Conservation (phyloP, 2,797 vertebrate species). For the Mallotus villosus region DNA sequence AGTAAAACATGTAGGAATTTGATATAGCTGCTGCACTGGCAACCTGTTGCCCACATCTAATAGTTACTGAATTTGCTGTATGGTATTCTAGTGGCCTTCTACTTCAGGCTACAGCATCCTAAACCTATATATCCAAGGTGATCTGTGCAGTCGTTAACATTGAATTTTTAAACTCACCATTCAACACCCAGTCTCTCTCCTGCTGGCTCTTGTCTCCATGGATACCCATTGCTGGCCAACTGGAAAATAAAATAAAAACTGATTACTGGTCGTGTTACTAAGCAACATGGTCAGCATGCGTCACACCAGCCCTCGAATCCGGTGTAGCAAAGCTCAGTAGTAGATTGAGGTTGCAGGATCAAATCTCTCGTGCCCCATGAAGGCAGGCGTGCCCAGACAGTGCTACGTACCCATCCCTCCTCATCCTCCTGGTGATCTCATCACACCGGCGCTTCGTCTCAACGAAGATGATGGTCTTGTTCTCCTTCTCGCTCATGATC, state of each 20-base stretch:
- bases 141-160: too few species aligned
- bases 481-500: conserved; percentile 99
- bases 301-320: neutral
- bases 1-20: neutral
- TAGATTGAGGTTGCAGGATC: too few species aligned
- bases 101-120: too few species aligned
- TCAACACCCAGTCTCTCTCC: conserved; percentile 97
- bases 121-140: too few species aligned
- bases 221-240: conserved; percentile 98
- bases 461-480: conserved; percentile 99
- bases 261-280: too few species aligned
- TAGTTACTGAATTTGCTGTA: too few species aligned
- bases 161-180: conserved; percentile 75
- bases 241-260: conserved; percentile 44
- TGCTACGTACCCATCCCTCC: conserved; percentile 89
- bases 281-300: neutral
- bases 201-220: conserved; percentile 99
- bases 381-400: too few species aligned
- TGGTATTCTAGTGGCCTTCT: too few species aligned
- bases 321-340: neutral
- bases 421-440: conserved; percentile 95
- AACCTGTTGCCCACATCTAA: too few species aligned
- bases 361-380: too few species aligned
- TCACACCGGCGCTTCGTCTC: conserved; percentile 97
- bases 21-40: too few species aligned